phyloP scores from a whole-genome alignment of 2,113 vertebrate species.

The Actenoides lindsayi region DNA sequence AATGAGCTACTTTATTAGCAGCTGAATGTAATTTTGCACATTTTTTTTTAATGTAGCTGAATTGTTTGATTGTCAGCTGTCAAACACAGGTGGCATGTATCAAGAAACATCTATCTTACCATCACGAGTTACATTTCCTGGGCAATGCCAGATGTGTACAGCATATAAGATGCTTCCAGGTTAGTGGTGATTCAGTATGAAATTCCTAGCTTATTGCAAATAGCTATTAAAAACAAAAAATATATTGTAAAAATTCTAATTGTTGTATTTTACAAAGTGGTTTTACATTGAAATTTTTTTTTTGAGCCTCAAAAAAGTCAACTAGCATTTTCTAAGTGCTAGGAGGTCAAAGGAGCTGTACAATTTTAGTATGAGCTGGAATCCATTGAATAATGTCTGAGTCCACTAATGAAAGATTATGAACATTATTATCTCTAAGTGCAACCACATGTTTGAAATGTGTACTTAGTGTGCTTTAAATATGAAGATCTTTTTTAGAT shows the following conservation, averaged over 20 bases:
- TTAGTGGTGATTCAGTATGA: neutral
- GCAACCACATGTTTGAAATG: slow-evolving; percentile 7
- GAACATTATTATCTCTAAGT: slow-evolving; percentile 13
- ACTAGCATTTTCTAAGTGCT: neutral
- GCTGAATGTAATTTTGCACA: neutral
- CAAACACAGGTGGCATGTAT: neutral
- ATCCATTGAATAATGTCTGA: slow-evolving; percentile 16
- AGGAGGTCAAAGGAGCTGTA: neutral
- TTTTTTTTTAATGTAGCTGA: neutral
- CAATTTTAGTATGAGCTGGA: slow-evolving; percentile 29
- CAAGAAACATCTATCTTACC: neutral
- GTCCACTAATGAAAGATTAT: slow-evolving; percentile 27
- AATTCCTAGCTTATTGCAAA: neutral
- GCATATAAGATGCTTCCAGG: neutral
- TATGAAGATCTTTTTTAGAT: neutral
- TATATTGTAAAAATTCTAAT: neutral
- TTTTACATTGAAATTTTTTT: neutral
- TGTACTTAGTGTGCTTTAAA: neutral
- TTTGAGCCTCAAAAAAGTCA: neutral
- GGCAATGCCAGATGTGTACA: neutral
- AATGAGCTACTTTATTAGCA: neutral
- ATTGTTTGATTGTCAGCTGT: neutral
- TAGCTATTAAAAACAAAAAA: neutral
- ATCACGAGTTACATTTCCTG: neutral
- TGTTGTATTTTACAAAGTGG: neutral